These are phyloP conservation scores for Elephantulus edwardii DNA, from an alignment of 2,113 vertebrate genomes.

Conservation along the genomic window DNA sequence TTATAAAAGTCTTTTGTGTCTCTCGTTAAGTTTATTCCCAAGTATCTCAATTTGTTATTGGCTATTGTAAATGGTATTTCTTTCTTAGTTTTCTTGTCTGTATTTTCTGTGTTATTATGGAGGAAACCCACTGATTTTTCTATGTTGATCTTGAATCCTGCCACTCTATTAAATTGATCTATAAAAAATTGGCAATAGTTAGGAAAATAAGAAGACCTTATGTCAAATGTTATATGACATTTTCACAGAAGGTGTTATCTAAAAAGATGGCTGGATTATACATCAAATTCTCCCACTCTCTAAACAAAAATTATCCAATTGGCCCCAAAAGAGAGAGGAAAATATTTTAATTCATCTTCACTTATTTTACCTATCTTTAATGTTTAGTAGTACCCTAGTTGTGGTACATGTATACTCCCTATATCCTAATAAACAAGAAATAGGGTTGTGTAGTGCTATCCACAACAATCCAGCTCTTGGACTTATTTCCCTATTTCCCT, in stretches of 20 bases:
- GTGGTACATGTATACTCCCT: not conserved
- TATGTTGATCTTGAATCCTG: too few relatives aligned
- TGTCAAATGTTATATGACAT: not conserved
- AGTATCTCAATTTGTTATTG: too few relatives aligned
- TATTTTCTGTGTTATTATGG: too few relatives aligned
- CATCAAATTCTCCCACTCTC: not conserved
- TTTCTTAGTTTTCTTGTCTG: too few relatives aligned
- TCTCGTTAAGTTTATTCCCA: too few relatives aligned
- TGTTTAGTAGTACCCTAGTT: not conserved
- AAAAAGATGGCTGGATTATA: not conserved
- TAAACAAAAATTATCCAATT: not conserved
- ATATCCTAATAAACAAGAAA: not conserved
- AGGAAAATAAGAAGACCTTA: not conserved
- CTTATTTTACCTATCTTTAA: not conserved
- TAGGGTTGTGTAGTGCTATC: accelerated
- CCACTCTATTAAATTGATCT: too few relatives aligned
- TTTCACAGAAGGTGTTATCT: not conserved
- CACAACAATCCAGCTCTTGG: not conserved
- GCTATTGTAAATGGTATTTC: too few relatives aligned
- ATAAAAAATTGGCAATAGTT: not conserved
- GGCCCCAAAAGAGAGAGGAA: not conserved
- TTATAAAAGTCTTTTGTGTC: too few relatives aligned
- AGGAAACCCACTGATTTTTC: too few relatives aligned
- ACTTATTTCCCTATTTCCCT: too few relatives aligned
- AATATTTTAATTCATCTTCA: not conserved